Base-by-base conservation (phyloP, 2,888 invertebrate species). In the Drosophila ochracea region DNA sequence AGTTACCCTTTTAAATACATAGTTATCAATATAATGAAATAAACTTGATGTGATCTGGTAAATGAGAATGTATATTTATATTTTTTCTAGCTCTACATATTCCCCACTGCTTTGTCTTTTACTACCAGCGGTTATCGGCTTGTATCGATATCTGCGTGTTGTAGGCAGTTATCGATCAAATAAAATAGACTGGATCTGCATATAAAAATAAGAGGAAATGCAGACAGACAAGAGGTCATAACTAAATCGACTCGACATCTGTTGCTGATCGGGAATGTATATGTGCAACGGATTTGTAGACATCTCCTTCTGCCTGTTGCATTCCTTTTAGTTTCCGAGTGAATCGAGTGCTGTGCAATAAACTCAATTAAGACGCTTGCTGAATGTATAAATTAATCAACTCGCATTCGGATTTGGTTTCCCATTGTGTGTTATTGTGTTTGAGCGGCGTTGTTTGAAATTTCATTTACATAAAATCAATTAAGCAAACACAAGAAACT, bases 401-500 rank as follows among this genome's bases (percentile, higher is more conserved):
- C 47, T 47, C 31, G 31, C 47, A 30, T 63, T 59, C 50, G 13
- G 28, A 25, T 63, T 59, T 35, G 19, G 31, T 37, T 61, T 30
- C 6, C 19, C 16, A 47, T 54, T 76, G 68, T 68, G 64, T 71
- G 72, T 68, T 67, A 58, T 70, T 60, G 64, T 49, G 50, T 69
- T 47, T 16, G 47, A 47, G 47, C 41, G 41, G 4, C 25, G 11
- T 21, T 50, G 68, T 50, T 55, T 39, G 64, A 67, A 75, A 89
- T 80, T 74, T 67, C 75, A 88, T 88, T 88, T 88, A 85, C 87
- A 88, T 88, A 91, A 91, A 88, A 89, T 91, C 87, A 88, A 89
- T 88, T 88, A 89, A 84, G 80, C 71, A 67, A 70, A 75, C 59
- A 84, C 69, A 31, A 52, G 61, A 76, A 74, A 78, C 33, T 37